Evolutionary conservation across 2,888 invertebrate genomes (phyloP).

Genomic region (Willowsia nigromaculata): DNA sequence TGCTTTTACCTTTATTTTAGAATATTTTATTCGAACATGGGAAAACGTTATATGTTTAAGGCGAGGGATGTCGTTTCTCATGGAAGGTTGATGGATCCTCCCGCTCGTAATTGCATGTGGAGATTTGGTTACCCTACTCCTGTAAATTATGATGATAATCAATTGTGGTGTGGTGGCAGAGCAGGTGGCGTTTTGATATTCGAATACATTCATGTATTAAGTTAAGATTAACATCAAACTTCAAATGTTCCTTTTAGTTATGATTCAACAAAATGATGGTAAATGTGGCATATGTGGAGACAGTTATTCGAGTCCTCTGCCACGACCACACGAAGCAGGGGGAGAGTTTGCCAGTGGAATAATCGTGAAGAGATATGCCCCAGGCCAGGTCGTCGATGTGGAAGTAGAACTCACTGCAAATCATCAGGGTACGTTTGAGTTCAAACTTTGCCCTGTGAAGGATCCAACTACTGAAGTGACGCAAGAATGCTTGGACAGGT

Average conservation of each 20-base stretch:
- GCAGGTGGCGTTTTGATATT: slow-evolving; percentile 83
- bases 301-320: slow-evolving; percentile 86
- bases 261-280: slow-evolving; percentile 69
- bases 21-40: neutral
- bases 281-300: slow-evolving; percentile 84
- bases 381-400: slow-evolving; percentile 92
- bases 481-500: slow-evolving; percentile 91
- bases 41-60: neutral
- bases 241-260: slow-evolving; percentile 62
- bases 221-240: too few relatives aligned
- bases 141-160: slow-evolving; percentile 96
- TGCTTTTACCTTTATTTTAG: neutral
- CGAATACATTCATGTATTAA: neutral
- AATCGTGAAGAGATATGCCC: slow-evolving; percentile 89
- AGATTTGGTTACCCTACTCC: slow-evolving; percentile 95
- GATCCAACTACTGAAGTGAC: slow-evolving; percentile 89
- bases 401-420: slow-evolving; percentile 94
- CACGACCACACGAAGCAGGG: slow-evolving; percentile 93
- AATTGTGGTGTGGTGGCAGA: slow-evolving; percentile 95
- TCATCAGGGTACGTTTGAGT: slow-evolving; percentile 86
- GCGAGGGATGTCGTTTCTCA: slow-evolving; percentile 82
- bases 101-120: slow-evolving; percentile 97
- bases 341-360: slow-evolving; percentile 93
- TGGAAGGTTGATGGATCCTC: slow-evolving; percentile 95
- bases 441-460: slow-evolving; percentile 92